A percentile compares a stretch with the other conserved stretches of the same genome.
Evolutionary conservation across 2,888 invertebrate species (phyloP).

Genomic region (Pemphredon lugubris): DNA sequence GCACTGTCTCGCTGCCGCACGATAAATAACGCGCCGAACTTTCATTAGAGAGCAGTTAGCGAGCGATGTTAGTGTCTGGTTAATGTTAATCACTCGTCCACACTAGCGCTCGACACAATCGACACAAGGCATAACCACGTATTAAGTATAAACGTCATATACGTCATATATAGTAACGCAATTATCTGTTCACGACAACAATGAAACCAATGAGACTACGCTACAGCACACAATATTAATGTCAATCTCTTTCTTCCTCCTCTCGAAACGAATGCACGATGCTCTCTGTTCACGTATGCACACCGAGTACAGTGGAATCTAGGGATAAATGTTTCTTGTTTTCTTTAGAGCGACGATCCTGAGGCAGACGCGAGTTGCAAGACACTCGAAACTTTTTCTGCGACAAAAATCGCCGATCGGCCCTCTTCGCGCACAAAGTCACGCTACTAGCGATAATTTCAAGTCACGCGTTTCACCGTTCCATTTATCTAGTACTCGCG

Average conservation of each 20-base stretch:
- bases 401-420: constrained; percentile 27
- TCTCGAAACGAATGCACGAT: constrained; percentile 38
- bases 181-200: constrained; percentile 18
- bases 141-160: constrained; percentile 8
- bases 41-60: constrained; percentile 58
- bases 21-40: constrained; percentile 22
- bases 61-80: constrained; percentile 57
- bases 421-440: too few relatives aligned
- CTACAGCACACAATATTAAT: constrained; percentile 44
- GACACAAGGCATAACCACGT: constrained; percentile 25
- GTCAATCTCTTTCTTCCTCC: constrained; percentile 59
- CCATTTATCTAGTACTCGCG: neutral
- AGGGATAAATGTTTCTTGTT: neutral
- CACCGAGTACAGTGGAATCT: constrained; percentile 7
- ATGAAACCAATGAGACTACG: constrained; percentile 35
- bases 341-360: constrained; percentile 16
- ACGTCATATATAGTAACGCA: constrained; percentile 14
- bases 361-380: constrained; percentile 22
- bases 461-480: neutral
- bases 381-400: neutral
- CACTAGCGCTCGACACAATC: constrained; percentile 42
- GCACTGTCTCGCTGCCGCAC: constrained; percentile 27
- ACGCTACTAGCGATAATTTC: neutral
- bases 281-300: constrained; percentile 23
- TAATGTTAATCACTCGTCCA: constrained; percentile 54